These are phyloP conservation scores for Cebus imitator DNA, from an alignment of 2,113 vertebrate genomes.

Conservation along the genomic window DNA sequence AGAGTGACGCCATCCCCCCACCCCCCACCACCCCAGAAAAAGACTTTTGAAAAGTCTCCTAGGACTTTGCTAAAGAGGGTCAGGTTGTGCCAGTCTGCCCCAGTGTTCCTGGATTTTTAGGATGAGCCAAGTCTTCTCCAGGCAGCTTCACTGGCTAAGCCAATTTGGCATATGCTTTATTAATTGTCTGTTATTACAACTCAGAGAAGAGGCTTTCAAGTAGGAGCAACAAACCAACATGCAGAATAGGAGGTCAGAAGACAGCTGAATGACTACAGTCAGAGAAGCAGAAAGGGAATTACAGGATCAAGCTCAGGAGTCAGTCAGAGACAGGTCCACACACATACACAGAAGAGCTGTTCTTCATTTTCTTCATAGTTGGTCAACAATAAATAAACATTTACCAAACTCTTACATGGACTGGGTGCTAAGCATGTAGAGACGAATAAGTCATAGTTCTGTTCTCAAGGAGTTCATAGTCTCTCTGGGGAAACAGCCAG, in stretches of 20 bases:
- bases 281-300: background rate
- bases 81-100: background rate
- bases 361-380: background rate
- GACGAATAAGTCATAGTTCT: background rate
- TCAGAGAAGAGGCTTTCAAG: background rate
- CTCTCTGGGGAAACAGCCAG: background rate
- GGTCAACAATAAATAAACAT: background rate
- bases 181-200: background rate
- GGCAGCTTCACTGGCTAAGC: background rate
- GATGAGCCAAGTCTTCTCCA: too few species aligned
- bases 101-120: background rate
- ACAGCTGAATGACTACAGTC: background rate
- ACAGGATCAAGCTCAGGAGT: background rate
- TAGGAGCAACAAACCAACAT: background rate
- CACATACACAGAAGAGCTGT: background rate
- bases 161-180: background rate
- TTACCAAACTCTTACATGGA: background rate
- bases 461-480: background rate
- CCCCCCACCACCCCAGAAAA: too few species aligned
- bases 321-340: background rate
- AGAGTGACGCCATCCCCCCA: too few species aligned
- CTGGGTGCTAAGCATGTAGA: background rate
- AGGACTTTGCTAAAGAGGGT: background rate
- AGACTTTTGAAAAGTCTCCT: too few species aligned
- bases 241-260: background rate